These are phyloP conservation scores for Mythimna albipuncta DNA, from an alignment of 2,888 invertebrate genomes.

Conservation along the genomic window DNA sequence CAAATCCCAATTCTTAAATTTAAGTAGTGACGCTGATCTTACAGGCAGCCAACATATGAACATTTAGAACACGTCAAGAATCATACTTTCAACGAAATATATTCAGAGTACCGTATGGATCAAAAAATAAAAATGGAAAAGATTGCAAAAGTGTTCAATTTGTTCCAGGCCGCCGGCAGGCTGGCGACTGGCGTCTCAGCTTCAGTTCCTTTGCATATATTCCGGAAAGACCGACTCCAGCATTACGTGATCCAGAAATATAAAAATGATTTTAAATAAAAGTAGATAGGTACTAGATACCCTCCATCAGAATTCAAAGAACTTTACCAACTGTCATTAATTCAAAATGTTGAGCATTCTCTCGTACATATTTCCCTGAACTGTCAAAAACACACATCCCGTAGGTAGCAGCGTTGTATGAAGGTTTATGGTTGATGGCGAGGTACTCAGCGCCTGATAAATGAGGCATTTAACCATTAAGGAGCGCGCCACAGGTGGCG, in stretches of 20 bases:
- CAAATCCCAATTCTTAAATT: not conserved
- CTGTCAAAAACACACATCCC: conserved; percentile 38
- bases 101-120: conserved; percentile 25
- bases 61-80: not conserved
- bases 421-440: conserved; percentile 24
- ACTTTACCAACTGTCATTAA: conserved; percentile 21
- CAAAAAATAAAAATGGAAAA: conserved; percentile 28
- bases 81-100: conserved; percentile 39
- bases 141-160: conserved; percentile 39
- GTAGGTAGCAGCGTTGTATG: conserved; percentile 11
- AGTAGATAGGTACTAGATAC: not conserved
- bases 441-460: conserved; percentile 50
- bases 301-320: not conserved
- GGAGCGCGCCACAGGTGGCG: conserved; percentile 58
- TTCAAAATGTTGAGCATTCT: conserved; percentile 7
- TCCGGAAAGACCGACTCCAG: conserved; percentile 17
- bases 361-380: conserved; percentile 22
- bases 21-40: not conserved
- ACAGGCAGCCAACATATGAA: not conserved
- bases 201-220: conserved; percentile 38
- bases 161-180: conserved; percentile 31
- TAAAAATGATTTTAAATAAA: conserved; percentile 18
- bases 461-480: conserved; percentile 57
- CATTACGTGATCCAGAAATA: not conserved
- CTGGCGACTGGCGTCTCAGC: conserved; percentile 25